These are phyloP conservation scores for Meleagris gallopavo DNA, from an alignment of 2,113 vertebrate genomes.

Conservation along the genomic window DNA sequence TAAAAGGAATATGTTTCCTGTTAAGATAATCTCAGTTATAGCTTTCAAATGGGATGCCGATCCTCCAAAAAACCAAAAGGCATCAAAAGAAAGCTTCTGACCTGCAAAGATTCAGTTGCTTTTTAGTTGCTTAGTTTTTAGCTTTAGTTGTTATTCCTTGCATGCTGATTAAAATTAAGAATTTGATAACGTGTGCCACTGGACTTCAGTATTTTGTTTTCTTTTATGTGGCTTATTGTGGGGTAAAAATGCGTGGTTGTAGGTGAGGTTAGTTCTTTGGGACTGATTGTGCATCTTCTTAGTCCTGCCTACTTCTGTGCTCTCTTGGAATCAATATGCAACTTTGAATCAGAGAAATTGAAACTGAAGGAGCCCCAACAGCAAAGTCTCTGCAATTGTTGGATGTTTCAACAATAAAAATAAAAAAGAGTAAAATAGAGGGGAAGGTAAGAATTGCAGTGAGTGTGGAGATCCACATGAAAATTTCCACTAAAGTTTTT, in stretches of 20 bases:
- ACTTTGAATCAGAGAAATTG: background rate
- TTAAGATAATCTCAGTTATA: background rate
- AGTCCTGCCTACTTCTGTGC: background rate
- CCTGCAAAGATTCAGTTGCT: background rate
- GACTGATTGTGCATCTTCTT: background rate
- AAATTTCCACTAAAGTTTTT: background rate
- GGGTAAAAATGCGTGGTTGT: background rate
- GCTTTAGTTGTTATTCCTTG: background rate
- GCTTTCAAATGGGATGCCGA: background rate
- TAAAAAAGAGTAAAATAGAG: background rate
- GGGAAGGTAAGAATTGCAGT: background rate
- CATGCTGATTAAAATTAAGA: background rate
- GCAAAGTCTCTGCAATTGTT: background rate
- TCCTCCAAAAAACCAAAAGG: background rate
- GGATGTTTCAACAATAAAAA: background rate
- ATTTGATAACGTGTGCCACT: background rate
- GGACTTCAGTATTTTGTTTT: background rate
- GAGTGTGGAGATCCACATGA: background rate
- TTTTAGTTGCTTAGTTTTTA: background rate
- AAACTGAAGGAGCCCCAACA: background rate
- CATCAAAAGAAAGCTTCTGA: background rate
- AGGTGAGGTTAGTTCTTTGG: background rate
- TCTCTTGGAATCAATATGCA: background rate
- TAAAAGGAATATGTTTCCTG: background rate
- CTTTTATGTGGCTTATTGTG: background rate